Percentiles rank a stretch among this genome's conserved stretches.
Evolutionary conservation across 2,797 vertebrate genomes (phyloP).

Genomic region (Chloroceryle inda): DNA sequence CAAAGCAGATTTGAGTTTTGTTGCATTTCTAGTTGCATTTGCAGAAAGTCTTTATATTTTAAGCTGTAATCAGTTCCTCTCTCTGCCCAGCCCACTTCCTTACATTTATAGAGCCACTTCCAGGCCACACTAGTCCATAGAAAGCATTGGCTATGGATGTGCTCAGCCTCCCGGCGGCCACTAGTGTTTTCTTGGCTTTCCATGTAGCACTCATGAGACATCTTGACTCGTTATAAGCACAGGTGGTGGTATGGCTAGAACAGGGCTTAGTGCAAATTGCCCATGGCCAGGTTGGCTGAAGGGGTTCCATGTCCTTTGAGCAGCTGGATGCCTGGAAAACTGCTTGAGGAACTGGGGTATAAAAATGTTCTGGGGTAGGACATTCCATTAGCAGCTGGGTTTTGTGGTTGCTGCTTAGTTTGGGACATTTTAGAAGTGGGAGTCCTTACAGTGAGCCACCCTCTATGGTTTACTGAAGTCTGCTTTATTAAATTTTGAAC

Average conservation of each 20-base stretch:
- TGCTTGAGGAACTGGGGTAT: not conserved
- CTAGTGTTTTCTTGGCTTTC: not conserved
- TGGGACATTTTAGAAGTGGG: not conserved
- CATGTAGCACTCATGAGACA: not conserved
- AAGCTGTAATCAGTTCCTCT: not conserved
- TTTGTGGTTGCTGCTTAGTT: not conserved
- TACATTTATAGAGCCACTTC: not conserved
- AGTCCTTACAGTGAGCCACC: not conserved
- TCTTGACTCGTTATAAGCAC: not conserved
- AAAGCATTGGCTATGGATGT: not conserved
- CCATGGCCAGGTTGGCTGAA: not conserved
- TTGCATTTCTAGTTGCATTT: conserved; percentile 22
- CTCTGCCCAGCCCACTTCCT: not conserved
- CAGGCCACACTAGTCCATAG: not conserved
- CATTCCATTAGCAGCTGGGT: not conserved
- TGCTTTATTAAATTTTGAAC: not conserved
- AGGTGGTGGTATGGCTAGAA: not conserved
- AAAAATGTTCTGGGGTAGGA: not conserved
- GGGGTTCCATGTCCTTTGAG: not conserved
- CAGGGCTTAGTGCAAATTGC: not conserved
- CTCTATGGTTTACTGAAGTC: not conserved
- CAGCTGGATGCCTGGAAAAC: not conserved
- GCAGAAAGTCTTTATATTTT: conserved; percentile 47
- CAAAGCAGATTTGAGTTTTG: not conserved
- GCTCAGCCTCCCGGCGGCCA: not conserved